These are phyloP conservation scores for Watsonalla binaria DNA, from an alignment of 2,888 invertebrate genomes.

Conservation along the genomic window DNA sequence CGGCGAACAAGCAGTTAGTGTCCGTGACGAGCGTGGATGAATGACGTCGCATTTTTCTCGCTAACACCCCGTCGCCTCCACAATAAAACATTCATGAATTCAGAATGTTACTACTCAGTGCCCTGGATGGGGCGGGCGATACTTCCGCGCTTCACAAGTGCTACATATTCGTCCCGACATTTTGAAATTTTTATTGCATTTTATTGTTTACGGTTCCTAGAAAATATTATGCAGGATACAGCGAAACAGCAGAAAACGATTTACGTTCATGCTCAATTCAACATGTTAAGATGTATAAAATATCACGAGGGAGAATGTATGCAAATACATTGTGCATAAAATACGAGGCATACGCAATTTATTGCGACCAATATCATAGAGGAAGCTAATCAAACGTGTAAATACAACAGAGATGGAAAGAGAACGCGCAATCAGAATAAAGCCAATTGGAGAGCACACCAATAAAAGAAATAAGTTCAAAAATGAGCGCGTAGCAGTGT, in stretches of 20 bases:
- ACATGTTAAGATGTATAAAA: no score
- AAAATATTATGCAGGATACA: not conserved
- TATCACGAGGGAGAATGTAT: no score
- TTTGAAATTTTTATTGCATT: not conserved
- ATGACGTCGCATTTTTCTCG: constrained; percentile 69
- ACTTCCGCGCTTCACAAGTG: constrained; percentile 15
- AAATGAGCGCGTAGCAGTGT: constrained; percentile 43
- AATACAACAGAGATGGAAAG: not conserved
- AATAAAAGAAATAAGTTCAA: constrained; percentile 38
- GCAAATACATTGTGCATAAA: no score
- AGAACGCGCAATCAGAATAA: constrained; percentile 19
- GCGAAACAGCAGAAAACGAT: not conserved
- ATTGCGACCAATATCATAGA: not conserved
- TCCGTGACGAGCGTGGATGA: constrained; percentile 70
- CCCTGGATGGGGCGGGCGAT: constrained; percentile 43
- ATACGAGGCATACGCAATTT: not conserved
- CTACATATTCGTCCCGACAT: not conserved
- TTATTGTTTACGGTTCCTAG: not conserved
- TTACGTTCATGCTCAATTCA: not conserved
- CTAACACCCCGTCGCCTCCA: constrained; percentile 58
- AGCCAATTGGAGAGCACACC: constrained; percentile 31
- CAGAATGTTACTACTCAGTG: constrained; percentile 60
- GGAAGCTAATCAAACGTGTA: not conserved
- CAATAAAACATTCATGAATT: constrained; percentile 74
- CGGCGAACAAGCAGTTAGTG: constrained; percentile 68